Percentiles rank a stretch among this genome's conserved stretches.
These are phyloP conservation scores for Leptobrachium ailaonicum DNA, from an alignment of 2,113 vertebrate genomes.

Conservation along the genomic window DNA sequence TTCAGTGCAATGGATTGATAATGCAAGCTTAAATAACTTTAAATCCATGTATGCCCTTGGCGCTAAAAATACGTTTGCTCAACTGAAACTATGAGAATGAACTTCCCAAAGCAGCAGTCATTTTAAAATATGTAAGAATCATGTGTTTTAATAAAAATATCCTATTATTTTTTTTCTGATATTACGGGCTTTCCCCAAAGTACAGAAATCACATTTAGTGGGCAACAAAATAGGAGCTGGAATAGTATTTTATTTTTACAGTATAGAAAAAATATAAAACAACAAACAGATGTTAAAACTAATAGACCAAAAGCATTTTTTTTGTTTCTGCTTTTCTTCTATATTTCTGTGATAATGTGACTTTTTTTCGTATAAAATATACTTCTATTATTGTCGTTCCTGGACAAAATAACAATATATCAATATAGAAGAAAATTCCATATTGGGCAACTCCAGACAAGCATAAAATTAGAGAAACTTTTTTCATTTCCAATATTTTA, in stretches of 20 bases:
- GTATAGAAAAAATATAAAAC: background rate
- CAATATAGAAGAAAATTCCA: no score
- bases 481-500: no score
- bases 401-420: no score
- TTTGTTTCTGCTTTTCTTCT: no score
- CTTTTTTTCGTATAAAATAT: no score
- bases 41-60: conserved; percentile 22
- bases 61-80: conserved; percentile 12
- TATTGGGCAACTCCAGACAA: no score
- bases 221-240: background rate
- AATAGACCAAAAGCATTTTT: background rate
- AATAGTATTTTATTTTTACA: conserved; percentile 1
- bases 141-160: conserved; percentile 15
- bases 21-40: conserved; percentile 29
- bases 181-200: background rate
- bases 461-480: no score
- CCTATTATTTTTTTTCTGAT: conserved; percentile 16
- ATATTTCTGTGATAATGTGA: no score
- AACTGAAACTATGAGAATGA: background rate
- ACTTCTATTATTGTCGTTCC: no score
- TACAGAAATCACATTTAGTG: conserved; percentile 13
- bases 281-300: background rate
- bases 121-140: conserved; percentile 31
- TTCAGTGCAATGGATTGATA: conserved; percentile 49
- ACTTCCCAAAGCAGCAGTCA: conserved; percentile 45